Evolutionary conservation across 2,797 vertebrate species (phyloP), one percentile per base, ranked within the genome.

Genomic region (Artibeus jamaicensis): DNA sequence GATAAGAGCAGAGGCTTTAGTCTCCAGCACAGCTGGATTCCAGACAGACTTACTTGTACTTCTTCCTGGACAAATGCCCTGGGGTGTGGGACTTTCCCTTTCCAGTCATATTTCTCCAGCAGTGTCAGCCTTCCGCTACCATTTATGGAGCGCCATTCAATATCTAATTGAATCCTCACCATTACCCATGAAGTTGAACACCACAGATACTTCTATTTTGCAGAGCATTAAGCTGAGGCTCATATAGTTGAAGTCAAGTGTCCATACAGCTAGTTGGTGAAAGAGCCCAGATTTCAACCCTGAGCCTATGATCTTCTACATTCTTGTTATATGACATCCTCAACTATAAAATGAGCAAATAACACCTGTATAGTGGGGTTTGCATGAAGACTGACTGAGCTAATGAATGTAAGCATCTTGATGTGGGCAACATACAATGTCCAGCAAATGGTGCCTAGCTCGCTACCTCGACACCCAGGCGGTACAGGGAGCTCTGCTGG

Each of bases 391-490:
- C 1, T 26, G 48, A 32, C 21, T 6, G 12, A 59, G 18, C 74
- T 46, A 19, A 74, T 9, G 34, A 15, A 34, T 7, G 55, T 2
- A 22, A 71, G 42, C 42, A 70, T 46, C 67, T 29, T 65, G 48
- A 34, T n/a, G n/a, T 32, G 84, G 48, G 10, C 19, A 88, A 79
- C 78, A 21, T 2, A 32, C 26, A 70, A 10, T 12, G n/a, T 11
- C 18, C 11, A 16, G 37, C 1, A 24, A 42, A n/a, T 0, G 9
- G 5, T 12, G 4, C 48, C 70, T 21, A 10, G 46, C 11, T 62
- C 12, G 6, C 62, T 29, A 22, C 1, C 19, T 24, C 11, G 5
- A 4, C 0, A 0, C 0, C 53, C n/a, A 7, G 11, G 15, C 11
- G 21, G 2, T n/a, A 22, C 24, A 77, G 67, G 18, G 12, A 53